Conservation (phyloP, 2,888 invertebrate species). For the Balanococcus diminutus region DNA sequence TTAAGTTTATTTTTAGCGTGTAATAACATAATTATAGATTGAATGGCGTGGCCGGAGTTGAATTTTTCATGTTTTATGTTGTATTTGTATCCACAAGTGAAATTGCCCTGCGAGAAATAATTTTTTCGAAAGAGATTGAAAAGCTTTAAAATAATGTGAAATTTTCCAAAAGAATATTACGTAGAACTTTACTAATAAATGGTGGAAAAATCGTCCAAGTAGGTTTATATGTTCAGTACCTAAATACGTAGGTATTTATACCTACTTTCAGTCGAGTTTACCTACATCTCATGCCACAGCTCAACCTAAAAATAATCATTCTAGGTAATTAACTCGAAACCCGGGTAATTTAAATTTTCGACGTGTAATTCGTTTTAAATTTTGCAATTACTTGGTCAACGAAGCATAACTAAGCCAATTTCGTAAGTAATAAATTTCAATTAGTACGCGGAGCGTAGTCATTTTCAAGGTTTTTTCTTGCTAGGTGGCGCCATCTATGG, state of each 20-base stretch:
- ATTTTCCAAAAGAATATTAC: background rate
- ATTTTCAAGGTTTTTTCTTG: slow-evolving; percentile 38
- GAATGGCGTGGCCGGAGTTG: background rate
- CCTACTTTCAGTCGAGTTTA: background rate
- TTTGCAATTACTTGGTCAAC: background rate
- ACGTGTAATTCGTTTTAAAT: slow-evolving; percentile 23
- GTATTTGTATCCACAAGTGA: too few relatives aligned
- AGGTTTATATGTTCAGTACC: background rate
- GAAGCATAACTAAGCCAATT: background rate
- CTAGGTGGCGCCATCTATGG: slow-evolving; percentile 8
- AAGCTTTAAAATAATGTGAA: background rate
- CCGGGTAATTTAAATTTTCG: slow-evolving; percentile 11
- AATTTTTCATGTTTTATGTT: background rate
- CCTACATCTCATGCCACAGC: background rate
- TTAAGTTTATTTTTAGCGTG: background rate
- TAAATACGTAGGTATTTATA: too few relatives aligned
- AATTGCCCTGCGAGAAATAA: too few relatives aligned
- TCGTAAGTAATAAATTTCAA: slow-evolving; percentile 26
- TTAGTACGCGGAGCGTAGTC: background rate
- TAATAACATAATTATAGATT: background rate
- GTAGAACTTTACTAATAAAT: background rate
- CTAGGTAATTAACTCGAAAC: background rate
- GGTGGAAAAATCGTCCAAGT: background rate
- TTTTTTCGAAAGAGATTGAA: too few relatives aligned
- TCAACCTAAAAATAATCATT: background rate